Base-by-base conservation (phyloP, 2,797 vertebrate genomes). In the Megaceryle alcyon region DNA sequence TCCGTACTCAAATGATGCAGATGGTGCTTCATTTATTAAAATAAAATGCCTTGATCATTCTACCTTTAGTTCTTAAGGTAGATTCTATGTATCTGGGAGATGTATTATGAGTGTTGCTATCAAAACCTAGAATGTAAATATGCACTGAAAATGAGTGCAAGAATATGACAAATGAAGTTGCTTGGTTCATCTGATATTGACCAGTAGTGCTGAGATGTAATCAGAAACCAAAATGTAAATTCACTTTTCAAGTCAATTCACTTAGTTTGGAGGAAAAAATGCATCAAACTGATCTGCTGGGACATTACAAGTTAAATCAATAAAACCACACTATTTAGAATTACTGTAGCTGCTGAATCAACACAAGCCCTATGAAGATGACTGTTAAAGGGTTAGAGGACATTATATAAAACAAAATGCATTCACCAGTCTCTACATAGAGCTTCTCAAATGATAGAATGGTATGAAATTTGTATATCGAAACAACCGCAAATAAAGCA, bases 221-320 rank as follows among this genome's bases (percentile, higher is more conserved):
- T 79, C 68, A 88, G 59, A 76, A 72, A 72, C 7, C 13, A 82
- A 94, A 88, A 94, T 51, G 3, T 65, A 76, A 76, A 95, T 92
- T 78, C 49, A 60, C 35, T 85, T 92, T 83, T 86, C 26, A 76
- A 82, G 53, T 82, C 28, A 69, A 15, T 75, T 89, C 43, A 29
- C 26, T 72, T 61, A 70, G 14, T 90, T 86, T 90, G 57, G 51
- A 91, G 37, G 25, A 57, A 80, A 78, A 72, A 91, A 86, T 25
- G 7, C 26, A 71, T 68, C 31, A 73, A 56, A 73, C 20, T 46
- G 21, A 37, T 82, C 53, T 80, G 12, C 56, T 90, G 56, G 43
- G 51, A 70, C 23, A 28, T 75, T 90, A 31, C 28, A 88, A 63
- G 14, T 68, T 78, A 92, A 91, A 95, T 96, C 82, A 92, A 91